Base-by-base conservation (phyloP, 2,113 vertebrate genomes). In the Oncorhynchus mykiss region DNA sequence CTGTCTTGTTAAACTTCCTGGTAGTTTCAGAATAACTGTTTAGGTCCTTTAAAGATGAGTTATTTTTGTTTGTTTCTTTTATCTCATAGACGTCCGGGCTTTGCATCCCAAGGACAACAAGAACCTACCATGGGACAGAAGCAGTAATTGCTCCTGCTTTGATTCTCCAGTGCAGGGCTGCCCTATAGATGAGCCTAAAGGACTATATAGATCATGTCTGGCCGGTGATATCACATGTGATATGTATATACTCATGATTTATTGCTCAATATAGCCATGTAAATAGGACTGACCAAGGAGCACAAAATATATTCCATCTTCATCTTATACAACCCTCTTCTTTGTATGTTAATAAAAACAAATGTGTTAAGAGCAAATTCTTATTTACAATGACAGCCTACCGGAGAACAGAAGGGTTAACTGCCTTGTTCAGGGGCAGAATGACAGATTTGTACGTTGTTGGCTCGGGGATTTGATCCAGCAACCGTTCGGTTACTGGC, bases 181-280 rank as follows among this genome's bases (percentile, higher is more conserved):
- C 13, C 2, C 18, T 24, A 62, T 22, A 14, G n/a, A 62, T 13
- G 59, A 62, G 13, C 18, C 5, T 62, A 62, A 8, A 62, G 59
- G n/a, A 62, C 2, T 62, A 62, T 62, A 24, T 11, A 22, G 20
- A 22, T 72, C 24, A 3, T 34, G 9, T 84, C 62, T 9, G 60
- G 74, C 75, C 62, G 49, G n/a, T 62, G 59, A 22, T 8, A 22
- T 62, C 8, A 66, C 64, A 24, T 39, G 51, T 79, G 14, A 70
- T 29, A 81, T 75, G 62, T 75, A 65, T 75, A 60, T 76, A 80
- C 72, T 85, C 3, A 16, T 79, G 72, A 88, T 49, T 82, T 91
- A 91, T 91, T 91, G 89, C 88, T 91, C 74, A 68, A 31, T 71
- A 39, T 71, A 82, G 80, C 88, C 87, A 88, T 20, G 14, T 27